phyloP scores from a whole-genome alignment of 2,888 invertebrate species.

The Drosophila helvetica region DNA sequence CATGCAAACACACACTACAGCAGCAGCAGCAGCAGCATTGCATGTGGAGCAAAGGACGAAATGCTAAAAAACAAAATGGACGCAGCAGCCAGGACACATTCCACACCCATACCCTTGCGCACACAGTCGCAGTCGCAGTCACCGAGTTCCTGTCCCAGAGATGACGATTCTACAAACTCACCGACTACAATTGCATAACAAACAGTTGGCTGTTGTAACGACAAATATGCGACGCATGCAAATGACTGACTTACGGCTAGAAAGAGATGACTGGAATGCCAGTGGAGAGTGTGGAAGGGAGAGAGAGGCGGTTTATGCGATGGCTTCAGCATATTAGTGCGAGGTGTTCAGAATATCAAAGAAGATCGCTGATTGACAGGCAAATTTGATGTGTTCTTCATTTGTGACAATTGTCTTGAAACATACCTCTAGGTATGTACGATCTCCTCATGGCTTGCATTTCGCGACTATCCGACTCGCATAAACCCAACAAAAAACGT shows the following conservation, averaged over 20 bases:
- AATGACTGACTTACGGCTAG: conserved; percentile 74
- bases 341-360: background rate
- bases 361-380: no score
- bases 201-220: conserved; percentile 79
- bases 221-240: conserved; percentile 80
- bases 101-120: conserved; percentile 6
- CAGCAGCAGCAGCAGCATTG: background rate
- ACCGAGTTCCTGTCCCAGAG: conserved; percentile 14
- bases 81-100: conserved; percentile 46
- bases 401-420: no score
- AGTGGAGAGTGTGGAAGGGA: conserved; percentile 26
- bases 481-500: conserved; percentile 5
- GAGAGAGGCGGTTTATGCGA: conserved; percentile 8
- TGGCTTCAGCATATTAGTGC: background rate
- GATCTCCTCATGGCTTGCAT: background rate
- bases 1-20: conserved; percentile 30
- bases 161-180: conserved; percentile 59
- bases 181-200: conserved; percentile 78
- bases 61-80: conserved; percentile 17
- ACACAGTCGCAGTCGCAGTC: conserved; percentile 1
- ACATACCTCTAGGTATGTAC: no score
- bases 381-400: background rate
- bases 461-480: background rate
- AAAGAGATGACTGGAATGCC: conserved; percentile 46
- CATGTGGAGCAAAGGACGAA: conserved; percentile 2